phyloP scores from a whole-genome alignment of 1,140 invertebrate genomes.

The Maniola jurtina region DNA sequence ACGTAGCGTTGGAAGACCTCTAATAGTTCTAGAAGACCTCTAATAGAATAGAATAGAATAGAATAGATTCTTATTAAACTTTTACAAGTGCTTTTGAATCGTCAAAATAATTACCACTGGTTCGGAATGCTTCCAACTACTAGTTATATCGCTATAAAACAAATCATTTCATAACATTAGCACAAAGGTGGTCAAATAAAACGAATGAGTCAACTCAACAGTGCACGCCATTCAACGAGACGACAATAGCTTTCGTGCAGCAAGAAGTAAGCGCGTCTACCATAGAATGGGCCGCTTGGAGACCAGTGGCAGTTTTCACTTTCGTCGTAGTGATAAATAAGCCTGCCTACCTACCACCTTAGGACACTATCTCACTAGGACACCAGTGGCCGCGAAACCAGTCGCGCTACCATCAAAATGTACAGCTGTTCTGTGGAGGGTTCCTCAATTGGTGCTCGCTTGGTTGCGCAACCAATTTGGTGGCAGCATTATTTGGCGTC shows the following conservation, averaged over 20 bases:
- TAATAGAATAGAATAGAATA: no score
- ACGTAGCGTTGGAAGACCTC: no score
- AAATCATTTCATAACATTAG: not conserved
- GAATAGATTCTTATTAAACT: no score
- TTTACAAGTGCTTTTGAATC: no score
- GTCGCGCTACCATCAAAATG: slow-evolving; percentile 37
- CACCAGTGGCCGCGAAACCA: slow-evolving; percentile 32
- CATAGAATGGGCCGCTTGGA: slow-evolving; percentile 38
- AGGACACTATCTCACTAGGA: no score
- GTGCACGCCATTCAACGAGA: slow-evolving; percentile 3
- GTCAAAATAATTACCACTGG: no score
- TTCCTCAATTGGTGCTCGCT: no score
- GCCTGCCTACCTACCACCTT: slow-evolving; percentile 15
- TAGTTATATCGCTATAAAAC: not conserved
- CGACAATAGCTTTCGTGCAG: slow-evolving; percentile 8
- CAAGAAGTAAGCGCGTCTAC: slow-evolving; percentile 16
- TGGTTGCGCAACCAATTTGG: no score
- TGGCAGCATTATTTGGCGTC: no score
- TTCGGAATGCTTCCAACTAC: no score
- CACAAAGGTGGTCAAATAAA: not conserved
- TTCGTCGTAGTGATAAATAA: slow-evolving; percentile 62
- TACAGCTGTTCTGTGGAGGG: no score
- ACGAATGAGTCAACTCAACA: not conserved
- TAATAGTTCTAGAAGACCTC: no score
- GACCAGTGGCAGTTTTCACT: slow-evolving; percentile 62